Base-by-base conservation (phyloP, 2,113 vertebrate genomes). In the Herpetotheres cachinnans region DNA sequence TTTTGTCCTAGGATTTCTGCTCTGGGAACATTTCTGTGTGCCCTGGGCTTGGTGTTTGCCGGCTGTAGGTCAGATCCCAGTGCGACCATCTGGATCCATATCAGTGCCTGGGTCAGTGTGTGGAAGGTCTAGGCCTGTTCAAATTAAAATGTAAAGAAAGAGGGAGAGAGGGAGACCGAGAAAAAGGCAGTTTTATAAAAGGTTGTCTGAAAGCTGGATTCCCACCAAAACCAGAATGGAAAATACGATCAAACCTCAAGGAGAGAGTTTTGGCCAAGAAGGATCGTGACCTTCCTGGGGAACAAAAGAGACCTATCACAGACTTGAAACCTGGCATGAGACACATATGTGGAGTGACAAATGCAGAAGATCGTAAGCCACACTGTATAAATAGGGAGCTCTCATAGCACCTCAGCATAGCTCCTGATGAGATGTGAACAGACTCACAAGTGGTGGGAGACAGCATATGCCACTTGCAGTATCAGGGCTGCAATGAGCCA, bases 71-170 rank as follows among this genome's bases (percentile, higher is more conserved):
- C 44, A 79, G 26, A 63, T 38, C 40, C 24, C 22, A 34, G n/a
- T 20, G 54, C 2, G 2, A 46, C 6, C 24, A 8, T 21, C 50
- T 36, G 44, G 36, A 56, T 74, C 38, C 14, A 14, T 4, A 4
- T 6, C 0, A 0, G 13, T 32, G 49, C 24, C 13, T 66, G 38
- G 1, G 14, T 38, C 42, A n/a, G 30, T 2, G 8, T 72, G 38
- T 54, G 47, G 14, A 74, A 89, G 27, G 8, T 71, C 42, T 52
- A 47, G 24, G 10, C 3, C 10, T 67, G 17, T 13, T 79, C 13
- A 27, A 62, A 82, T n/a, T 36, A 22, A 61, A 95, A 77, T 5
- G 14, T 29, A 20, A 61, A 44, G 29, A 56, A 52, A 32, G 6
- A 5, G 0, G 1, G 27, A 77, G 32, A 76, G 32, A 61, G 4